phyloP scores from a whole-genome alignment of 64 coral and sea anemone species.

The Platygyra sinensis region DNA sequence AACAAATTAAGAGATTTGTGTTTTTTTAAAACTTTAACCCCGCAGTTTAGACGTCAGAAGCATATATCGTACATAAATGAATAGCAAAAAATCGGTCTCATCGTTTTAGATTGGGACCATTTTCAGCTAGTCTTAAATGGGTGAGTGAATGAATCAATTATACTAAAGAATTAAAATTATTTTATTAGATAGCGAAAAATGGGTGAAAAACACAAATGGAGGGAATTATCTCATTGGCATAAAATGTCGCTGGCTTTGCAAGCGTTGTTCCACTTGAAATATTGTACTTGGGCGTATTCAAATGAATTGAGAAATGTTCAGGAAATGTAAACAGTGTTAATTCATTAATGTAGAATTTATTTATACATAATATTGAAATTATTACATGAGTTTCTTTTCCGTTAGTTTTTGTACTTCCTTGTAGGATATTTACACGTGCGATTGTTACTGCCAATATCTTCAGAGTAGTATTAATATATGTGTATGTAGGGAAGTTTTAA shows the following conservation, averaged over 20 bases:
- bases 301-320: neutral
- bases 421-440: neutral
- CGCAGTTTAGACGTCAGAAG: neutral
- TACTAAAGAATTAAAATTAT: constrained; percentile 27
- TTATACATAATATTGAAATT: constrained; percentile 27
- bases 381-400: neutral
- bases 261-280: neutral
- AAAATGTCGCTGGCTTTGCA: neutral
- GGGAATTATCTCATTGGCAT: constrained; percentile 1
- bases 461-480: neutral
- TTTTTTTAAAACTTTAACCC: neutral
- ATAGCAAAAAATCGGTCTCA: neutral
- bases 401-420: constrained; percentile 10
- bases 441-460: too few relatives aligned
- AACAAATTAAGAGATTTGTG: neutral
- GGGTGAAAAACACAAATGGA: neutral
- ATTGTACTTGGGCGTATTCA: neutral
- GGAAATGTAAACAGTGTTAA: neutral
- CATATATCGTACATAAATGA: neutral
- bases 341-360: constrained; percentile 14
- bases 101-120: neutral
- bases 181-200: constrained; percentile 6
- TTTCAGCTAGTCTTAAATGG: neutral
- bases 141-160: neutral
- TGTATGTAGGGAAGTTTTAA: neutral